phyloP scores from a whole-genome alignment of 2,888 invertebrate species.

The Andrena praecox region DNA sequence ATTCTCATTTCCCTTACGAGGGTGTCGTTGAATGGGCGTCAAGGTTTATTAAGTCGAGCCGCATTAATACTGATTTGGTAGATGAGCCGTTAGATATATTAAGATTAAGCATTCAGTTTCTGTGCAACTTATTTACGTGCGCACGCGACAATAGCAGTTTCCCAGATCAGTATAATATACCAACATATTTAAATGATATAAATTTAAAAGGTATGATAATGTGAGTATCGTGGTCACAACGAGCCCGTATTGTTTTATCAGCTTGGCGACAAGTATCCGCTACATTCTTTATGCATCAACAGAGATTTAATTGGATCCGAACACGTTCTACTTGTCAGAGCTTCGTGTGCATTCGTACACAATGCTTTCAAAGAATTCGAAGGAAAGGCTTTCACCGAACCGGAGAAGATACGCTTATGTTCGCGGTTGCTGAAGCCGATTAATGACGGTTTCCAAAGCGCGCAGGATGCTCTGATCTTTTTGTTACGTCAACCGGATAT shows the following conservation, averaged over 20 bases:
- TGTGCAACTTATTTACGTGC: constrained; percentile 79
- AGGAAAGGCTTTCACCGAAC: constrained; percentile 64
- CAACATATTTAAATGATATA: constrained; percentile 63
- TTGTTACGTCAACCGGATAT: constrained; percentile 68
- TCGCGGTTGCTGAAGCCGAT: constrained; percentile 70
- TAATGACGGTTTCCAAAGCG: constrained; percentile 72
- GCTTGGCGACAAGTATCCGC: not conserved
- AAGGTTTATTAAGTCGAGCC: constrained; percentile 64
- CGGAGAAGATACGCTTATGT: constrained; percentile 66
- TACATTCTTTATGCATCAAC: constrained; percentile 49
- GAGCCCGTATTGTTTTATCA: not conserved
- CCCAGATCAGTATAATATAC: constrained; percentile 53
- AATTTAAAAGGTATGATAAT: constrained; percentile 74
- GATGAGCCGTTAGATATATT: constrained; percentile 73
- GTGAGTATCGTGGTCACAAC: constrained; percentile 65
- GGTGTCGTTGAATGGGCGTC: constrained; percentile 73
- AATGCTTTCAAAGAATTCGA: constrained; percentile 73
- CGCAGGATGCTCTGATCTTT: constrained; percentile 73
- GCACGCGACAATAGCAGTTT: constrained; percentile 64
- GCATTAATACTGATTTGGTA: constrained; percentile 24
- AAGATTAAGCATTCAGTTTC: constrained; percentile 77
- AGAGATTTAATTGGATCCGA: constrained; percentile 71
- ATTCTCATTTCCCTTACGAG: constrained; percentile 77
- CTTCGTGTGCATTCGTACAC: constrained; percentile 77
- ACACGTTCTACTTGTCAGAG: constrained; percentile 69